Percentiles rank a stretch among this genome's conserved stretches.
Evolutionary conservation across 2,797 vertebrate genomes (phyloP).

Genomic region (Coccyzus lansbergi): DNA sequence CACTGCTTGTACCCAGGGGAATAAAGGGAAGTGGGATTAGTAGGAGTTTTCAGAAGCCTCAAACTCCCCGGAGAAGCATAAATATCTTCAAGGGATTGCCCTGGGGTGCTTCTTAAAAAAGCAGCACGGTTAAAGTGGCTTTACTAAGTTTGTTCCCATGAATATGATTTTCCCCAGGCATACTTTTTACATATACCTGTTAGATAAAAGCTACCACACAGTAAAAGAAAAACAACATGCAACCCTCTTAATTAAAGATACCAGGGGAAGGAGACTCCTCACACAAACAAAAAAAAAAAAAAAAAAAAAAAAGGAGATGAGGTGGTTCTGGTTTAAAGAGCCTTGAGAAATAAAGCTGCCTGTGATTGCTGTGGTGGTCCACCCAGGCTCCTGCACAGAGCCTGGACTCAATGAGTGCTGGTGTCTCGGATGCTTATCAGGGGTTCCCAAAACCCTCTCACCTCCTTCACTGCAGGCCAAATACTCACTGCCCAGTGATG

Average conservation of each 20-base stretch:
- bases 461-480: neutral
- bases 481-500: neutral
- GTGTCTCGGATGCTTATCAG: neutral
- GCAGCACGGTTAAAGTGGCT: slow-evolving; percentile 60
- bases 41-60: slow-evolving; percentile 62
- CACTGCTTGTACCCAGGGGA: slow-evolving; percentile 18
- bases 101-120: slow-evolving; percentile 63
- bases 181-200: slow-evolving; percentile 57
- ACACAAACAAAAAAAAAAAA: neutral
- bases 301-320: neutral
- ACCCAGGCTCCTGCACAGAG: neutral
- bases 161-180: slow-evolving; percentile 68
- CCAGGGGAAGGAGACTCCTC: neutral
- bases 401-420: neutral
- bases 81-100: slow-evolving; percentile 68
- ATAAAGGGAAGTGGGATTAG: slow-evolving; percentile 41
- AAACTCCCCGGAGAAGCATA: slow-evolving; percentile 27
- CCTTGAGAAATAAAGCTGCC: slow-evolving; percentile 1
- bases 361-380: neutral
- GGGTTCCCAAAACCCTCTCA: fast-evolving
- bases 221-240: slow-evolving; percentile 54
- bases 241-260: slow-evolving; percentile 69
- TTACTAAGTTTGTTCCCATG: slow-evolving; percentile 65
- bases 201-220: slow-evolving; percentile 67
- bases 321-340: neutral